A percentile compares a stretch with the other conserved stretches of the same genome.
Evolutionary conservation across 2,113 vertebrate species (phyloP).

Genomic region (Macroglossus sobrinus): DNA sequence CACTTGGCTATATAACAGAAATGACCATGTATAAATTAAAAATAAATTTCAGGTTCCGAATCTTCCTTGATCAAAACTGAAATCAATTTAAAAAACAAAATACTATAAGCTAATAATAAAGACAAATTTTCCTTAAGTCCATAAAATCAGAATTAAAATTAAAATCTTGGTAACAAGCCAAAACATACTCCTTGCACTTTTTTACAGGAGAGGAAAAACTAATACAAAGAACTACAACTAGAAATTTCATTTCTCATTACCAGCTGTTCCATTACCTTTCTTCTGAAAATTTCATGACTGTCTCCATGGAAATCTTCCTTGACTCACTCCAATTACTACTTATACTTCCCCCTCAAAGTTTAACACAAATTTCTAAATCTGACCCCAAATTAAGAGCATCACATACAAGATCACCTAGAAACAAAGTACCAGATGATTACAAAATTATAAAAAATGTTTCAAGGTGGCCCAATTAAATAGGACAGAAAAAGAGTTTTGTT

Average conservation of each 20-base stretch:
- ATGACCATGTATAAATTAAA: not conserved
- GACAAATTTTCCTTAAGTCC: not conserved
- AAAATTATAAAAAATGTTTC: slow-evolving; percentile 20
- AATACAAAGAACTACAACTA: slow-evolving; percentile 4
- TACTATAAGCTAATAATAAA: not conserved
- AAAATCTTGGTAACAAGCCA: not conserved
- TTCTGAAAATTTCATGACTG: not conserved
- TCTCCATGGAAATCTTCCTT: slow-evolving; percentile 45
- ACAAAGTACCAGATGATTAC: slow-evolving; percentile 36
- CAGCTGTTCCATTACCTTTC: slow-evolving; percentile 32
- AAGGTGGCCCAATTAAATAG: not conserved
- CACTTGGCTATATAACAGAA: not conserved
- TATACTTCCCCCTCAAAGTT: not conserved
- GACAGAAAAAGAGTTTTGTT: not conserved
- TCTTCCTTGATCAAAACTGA: slow-evolving; percentile 31
- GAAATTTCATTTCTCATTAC: slow-evolving; percentile 8
- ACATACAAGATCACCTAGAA: slow-evolving; percentile 20
- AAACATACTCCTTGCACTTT: not conserved
- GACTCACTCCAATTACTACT: slow-evolving; percentile 1
- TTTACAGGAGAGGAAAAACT: slow-evolving; percentile 28
- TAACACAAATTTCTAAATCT: slow-evolving; percentile 33
- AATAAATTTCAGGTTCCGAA: slow-evolving; percentile 25
- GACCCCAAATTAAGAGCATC: slow-evolving; percentile 29
- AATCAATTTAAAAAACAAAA: slow-evolving; percentile 21
- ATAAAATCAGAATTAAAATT: slow-evolving; percentile 32